These are phyloP conservation scores for Apogon talboti DNA, from an alignment of 2,797 vertebrate genomes.

Conservation along the genomic window DNA sequence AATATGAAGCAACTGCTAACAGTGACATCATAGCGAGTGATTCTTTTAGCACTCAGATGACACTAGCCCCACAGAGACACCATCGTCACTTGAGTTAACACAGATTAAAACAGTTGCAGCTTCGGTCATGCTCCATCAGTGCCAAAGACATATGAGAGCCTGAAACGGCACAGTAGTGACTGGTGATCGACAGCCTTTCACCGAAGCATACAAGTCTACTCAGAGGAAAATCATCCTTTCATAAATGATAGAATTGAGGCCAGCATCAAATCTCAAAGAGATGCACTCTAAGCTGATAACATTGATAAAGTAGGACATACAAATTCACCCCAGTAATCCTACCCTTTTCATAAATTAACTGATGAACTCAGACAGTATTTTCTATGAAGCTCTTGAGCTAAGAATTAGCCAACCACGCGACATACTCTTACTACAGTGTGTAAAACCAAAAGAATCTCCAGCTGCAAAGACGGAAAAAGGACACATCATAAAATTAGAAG, in stretches of 20 bases:
- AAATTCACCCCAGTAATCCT: conserved; percentile 49
- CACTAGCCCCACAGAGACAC: conserved; percentile 38
- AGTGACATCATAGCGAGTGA: conserved; percentile 33
- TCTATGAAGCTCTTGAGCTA: neutral
- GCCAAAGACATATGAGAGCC: conserved; percentile 37
- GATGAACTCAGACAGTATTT: conserved; percentile 28
- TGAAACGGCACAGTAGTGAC: conserved; percentile 30
- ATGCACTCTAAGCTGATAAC: conserved; percentile 58
- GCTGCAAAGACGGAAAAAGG: conserved; percentile 8
- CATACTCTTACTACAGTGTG: conserved; percentile 1
- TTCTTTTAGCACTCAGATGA: conserved; percentile 37
- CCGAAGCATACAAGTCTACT: conserved; percentile 42
- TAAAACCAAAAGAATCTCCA: conserved; percentile 4
- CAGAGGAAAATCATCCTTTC: conserved; percentile 63
- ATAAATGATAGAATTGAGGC: conserved; percentile 60
- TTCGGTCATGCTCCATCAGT: conserved; percentile 50
- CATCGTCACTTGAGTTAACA: conserved; percentile 45
- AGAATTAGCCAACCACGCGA: conserved; percentile 4
- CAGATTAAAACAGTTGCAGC: conserved; percentile 45
- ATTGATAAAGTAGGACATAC: conserved; percentile 53
- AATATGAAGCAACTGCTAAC: conserved; percentile 37
- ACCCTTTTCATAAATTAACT: conserved; percentile 47
- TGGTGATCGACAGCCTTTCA: conserved; percentile 31
- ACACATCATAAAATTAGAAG: conserved; percentile 44
- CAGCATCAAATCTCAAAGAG: conserved; percentile 59